Percentiles rank a stretch among this genome's conserved stretches.
Evolutionary conservation across 2,797 vertebrate species (phyloP).

Genomic region (Chiloscyllium punctatum): DNA sequence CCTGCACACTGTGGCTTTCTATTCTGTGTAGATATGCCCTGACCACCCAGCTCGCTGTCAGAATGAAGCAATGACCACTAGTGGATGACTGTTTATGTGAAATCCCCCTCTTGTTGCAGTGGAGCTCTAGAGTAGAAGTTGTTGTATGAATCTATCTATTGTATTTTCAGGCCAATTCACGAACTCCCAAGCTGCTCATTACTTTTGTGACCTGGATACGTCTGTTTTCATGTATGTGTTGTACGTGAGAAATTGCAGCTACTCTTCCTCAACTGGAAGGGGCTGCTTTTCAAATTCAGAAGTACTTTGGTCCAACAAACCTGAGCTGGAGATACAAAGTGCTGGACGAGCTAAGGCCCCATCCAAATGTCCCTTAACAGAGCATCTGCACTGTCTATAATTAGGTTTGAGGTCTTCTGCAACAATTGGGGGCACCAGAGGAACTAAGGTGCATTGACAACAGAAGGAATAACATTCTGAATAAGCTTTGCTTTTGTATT

Average conservation of each 20-base stretch:
- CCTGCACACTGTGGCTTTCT: not conserved
- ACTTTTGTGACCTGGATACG: not conserved
- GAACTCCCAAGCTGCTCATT: too few species aligned
- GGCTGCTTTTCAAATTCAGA: not conserved
- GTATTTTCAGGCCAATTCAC: not conserved
- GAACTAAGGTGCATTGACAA: not conserved
- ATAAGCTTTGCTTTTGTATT: not conserved
- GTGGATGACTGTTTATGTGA: not conserved
- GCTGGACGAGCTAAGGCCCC: too few species aligned
- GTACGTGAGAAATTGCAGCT: not conserved
- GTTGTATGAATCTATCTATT: not conserved
- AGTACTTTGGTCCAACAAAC: not conserved
- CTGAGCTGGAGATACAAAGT: not conserved
- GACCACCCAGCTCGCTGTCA: not conserved
- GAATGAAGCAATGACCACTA: not conserved
- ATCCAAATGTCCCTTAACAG: too few species aligned
- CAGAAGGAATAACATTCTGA: not conserved
- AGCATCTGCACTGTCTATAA: not conserved
- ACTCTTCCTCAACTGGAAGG: not conserved
- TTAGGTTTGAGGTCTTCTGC: not conserved
- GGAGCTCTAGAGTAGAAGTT: not conserved
- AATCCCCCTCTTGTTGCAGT: not conserved
- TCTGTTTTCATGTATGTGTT: not conserved
- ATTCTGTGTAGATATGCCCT: not conserved
- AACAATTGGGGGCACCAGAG: not conserved